Evolutionary conservation across 2,113 vertebrate species (phyloP).

Genomic region (Vireo altiloquus): DNA sequence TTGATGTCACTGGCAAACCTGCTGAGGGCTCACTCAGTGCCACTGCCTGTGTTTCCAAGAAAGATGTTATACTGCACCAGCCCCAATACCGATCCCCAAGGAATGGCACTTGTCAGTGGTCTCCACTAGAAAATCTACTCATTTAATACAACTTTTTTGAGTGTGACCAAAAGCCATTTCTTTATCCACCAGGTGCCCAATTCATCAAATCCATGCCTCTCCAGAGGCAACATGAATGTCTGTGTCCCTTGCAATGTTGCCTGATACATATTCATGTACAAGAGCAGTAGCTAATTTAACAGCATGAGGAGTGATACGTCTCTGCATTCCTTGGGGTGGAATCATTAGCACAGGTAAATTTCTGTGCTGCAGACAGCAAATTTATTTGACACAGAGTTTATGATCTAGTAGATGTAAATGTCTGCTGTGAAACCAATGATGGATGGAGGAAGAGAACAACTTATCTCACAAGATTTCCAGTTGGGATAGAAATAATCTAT

Average conservation of each 20-base stretch:
- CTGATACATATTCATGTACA: not conserved
- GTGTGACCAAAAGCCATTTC: not conserved
- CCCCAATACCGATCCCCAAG: too few relatives aligned
- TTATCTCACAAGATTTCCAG: conserved; percentile 38
- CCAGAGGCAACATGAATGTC: not conserved
- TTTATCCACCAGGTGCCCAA: not conserved
- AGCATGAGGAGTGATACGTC: not conserved
- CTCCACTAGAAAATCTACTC: not conserved
- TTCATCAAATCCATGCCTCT: not conserved
- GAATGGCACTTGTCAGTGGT: not conserved
- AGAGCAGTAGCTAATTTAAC: not conserved
- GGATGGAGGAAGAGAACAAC: conserved; percentile 14
- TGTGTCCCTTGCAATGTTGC: not conserved
- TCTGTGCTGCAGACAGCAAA: not conserved
- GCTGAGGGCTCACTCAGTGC: not conserved
- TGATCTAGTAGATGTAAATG: conserved; percentile 41
- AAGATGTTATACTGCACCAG: not conserved
- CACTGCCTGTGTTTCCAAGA: not conserved
- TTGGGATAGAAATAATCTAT: conserved; percentile 31
- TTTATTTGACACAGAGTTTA: conserved; percentile 23
- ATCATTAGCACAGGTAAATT: not conserved
- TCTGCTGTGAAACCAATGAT: conserved; percentile 29
- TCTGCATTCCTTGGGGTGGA: not conserved
- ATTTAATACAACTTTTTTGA: not conserved
- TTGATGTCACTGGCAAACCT: not conserved